A percentile compares a stretch with the other conserved stretches of the same genome.
Evolutionary conservation across 2,888 invertebrate species (phyloP).

Genomic region (Lepidocyrtinus sp.): DNA sequence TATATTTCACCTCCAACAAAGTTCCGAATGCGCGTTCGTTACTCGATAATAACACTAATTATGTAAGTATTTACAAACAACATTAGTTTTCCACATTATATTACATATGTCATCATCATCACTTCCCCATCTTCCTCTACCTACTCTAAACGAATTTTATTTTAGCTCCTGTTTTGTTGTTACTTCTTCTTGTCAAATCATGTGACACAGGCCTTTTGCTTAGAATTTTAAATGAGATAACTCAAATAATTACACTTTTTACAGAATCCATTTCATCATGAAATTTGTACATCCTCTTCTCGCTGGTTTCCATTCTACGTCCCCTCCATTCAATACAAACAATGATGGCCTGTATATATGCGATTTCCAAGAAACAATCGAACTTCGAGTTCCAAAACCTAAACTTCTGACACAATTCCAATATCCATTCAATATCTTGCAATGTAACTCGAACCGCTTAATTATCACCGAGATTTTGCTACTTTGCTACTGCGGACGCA

Average conservation of each 20-base stretch:
- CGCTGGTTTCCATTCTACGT: too few species aligned
- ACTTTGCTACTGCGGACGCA: not conserved
- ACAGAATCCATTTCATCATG: not conserved
- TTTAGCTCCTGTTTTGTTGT: slow-evolving; percentile 27
- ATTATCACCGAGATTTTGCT: slow-evolving; percentile 5
- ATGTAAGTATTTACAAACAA: slow-evolving; percentile 11
- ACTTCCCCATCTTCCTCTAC: not conserved
- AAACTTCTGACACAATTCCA: too few species aligned
- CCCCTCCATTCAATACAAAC: too few species aligned
- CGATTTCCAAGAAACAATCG: too few species aligned
- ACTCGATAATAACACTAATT: slow-evolving; percentile 23
- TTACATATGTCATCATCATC: too few species aligned
- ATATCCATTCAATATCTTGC: too few species aligned
- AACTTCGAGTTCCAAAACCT: not conserved
- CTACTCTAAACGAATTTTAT: slow-evolving; percentile 7
- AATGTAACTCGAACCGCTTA: not conserved
- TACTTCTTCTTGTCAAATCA: not conserved
- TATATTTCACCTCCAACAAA: slow-evolving; percentile 19
- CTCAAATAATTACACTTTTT: slow-evolving; percentile 35
- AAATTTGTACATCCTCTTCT: not conserved
- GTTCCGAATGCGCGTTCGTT: slow-evolving; percentile 47
- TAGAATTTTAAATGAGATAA: not conserved
- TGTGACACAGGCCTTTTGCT: not conserved
- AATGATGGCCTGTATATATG: too few species aligned
- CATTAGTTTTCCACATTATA: too few species aligned